Base-by-base conservation (phyloP, 2,888 invertebrate genomes). In the Epirrhoe tristata region DNA sequence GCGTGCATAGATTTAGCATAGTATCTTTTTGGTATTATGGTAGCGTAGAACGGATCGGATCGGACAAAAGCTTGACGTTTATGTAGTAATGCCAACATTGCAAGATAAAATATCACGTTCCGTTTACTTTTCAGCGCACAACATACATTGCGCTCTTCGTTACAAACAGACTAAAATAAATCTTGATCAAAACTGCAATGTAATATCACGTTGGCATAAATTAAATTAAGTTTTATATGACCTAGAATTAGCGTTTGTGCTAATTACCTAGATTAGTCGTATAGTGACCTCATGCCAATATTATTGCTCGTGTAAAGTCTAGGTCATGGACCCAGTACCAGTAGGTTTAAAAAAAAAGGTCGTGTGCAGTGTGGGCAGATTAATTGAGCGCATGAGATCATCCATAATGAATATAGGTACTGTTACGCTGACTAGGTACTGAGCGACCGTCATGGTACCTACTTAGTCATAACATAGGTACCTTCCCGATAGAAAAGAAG, bases 181-280 rank as follows among this genome's bases (percentile, higher is more conserved):
- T 24, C 24, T 24, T 24, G 1, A 24, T 24, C 24, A 24, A 24
- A 24, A 24, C 24, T 1, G 24, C 24, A 2, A 24, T 24, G 24
- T 24, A 24, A 24, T 43, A 56, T 24, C 43, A 43, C 3, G 14
- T n/a, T 56, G 12, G 1, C 0, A 12, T n/a, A 5, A 7, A 57
- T 48, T 32, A 32, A 52, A 52, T 10, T 4, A 4, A 10, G n/a
- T 14, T 24, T n/a, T n/a, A 7, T 12, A 16, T 57, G 57, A 57
- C 57, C 57, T 57, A 57, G 46, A 14, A 48, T 43, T 56, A 56
- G 56, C 46, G 24, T 50, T 6, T 48, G 46, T 14, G 24, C 58
- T 58, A 50, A 32, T 50, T n/a, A 57, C 24, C 43, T 36, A 50
- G 34, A 58, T 58, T 16, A 8, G 32, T 39, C 58, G 58, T 46